Evolutionary conservation across 2,797 vertebrate genomes (phyloP), one percentile per base, ranked within the genome.

Genomic region (Hyperoplus immaculatus): DNA sequence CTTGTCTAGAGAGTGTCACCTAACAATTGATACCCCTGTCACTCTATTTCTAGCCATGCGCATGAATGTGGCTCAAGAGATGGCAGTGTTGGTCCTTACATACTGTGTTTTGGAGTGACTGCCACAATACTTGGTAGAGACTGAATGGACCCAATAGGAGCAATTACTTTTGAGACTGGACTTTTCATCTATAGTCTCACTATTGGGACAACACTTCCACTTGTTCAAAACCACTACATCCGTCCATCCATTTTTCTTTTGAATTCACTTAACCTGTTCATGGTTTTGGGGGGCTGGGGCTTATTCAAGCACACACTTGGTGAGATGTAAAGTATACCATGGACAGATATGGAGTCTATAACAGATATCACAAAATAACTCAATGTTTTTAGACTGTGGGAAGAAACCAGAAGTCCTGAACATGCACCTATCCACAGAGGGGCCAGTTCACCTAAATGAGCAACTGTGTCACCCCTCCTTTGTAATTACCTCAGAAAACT

Each of bases 11-110:
- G 12, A 16, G 47, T 47, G 49, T 56, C 49, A 14, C 38, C 45
- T 69, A 60, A 78, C 41, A 82, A 78, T 56, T 21, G 58, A 65
- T 69, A 29, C 41, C 0, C 8, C 8, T 14, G 18, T 54, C 8
- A 2, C 67, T 72, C 21, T 38, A 46, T 46, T 67, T 77, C 29
- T 66, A 4, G 66, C 2, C 8, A 3, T 47, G 14, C 14, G 29
- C 12, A 7, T 4, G 55, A 55, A 41, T 5, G 15, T 15, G 43
- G 51, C 39, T 78, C 18, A 29, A 46, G n/a, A 70, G 8, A 43
- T 36, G 54, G 9, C 16, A 29, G 43, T 29, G 13, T 50, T n/a
- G 14, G 21, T 50, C 21, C 18, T 38, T 51, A 14, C 10, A 41
- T 78, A 68, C 47, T 36, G 58, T 43, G 9, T 18, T 39, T 41